Conservation (phyloP, 2,888 invertebrate genomes). For the Microchrysa polita region DNA sequence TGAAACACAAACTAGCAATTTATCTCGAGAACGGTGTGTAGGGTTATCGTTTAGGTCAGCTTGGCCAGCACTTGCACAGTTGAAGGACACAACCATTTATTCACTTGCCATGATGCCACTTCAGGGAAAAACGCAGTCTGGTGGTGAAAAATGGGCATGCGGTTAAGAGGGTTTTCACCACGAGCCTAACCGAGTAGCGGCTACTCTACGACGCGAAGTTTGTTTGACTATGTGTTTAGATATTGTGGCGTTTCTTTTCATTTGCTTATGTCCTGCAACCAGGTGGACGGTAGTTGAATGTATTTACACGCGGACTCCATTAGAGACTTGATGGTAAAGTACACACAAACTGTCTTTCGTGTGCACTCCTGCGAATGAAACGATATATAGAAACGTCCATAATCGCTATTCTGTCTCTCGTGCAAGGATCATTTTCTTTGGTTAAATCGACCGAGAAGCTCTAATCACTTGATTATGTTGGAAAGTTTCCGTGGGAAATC, state of each 20-base stretch:
- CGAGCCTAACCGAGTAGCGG: too few relatives aligned
- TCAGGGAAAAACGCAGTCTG: too few relatives aligned
- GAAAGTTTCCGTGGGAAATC: slow-evolving; percentile 49
- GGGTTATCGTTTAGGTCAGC: not conserved
- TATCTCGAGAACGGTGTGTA: not conserved
- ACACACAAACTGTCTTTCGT: not conserved
- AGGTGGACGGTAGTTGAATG: not conserved
- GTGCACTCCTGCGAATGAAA: too few relatives aligned
- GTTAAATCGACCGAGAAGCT: slow-evolving; percentile 41
- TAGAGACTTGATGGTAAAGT: too few relatives aligned
- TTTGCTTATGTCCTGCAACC: too few relatives aligned
- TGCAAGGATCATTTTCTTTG: slow-evolving; percentile 25
- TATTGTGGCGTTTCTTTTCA: too few relatives aligned
- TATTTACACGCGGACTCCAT: slow-evolving; percentile 2
- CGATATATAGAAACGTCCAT: too few relatives aligned
- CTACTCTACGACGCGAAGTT: too few relatives aligned
- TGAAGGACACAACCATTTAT: slow-evolving; percentile 16
- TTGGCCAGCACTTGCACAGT: not conserved
- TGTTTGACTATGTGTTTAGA: too few relatives aligned
- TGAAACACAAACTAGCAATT: slow-evolving; percentile 5
- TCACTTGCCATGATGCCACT: not conserved
- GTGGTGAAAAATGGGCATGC: not conserved
- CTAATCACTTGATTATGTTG: slow-evolving; percentile 47
- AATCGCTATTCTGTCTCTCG: not conserved
- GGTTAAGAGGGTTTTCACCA: too few relatives aligned